phyloP scores from a whole-genome alignment of 2,888 invertebrate genomes.

The Dendrolimus houi region DNA sequence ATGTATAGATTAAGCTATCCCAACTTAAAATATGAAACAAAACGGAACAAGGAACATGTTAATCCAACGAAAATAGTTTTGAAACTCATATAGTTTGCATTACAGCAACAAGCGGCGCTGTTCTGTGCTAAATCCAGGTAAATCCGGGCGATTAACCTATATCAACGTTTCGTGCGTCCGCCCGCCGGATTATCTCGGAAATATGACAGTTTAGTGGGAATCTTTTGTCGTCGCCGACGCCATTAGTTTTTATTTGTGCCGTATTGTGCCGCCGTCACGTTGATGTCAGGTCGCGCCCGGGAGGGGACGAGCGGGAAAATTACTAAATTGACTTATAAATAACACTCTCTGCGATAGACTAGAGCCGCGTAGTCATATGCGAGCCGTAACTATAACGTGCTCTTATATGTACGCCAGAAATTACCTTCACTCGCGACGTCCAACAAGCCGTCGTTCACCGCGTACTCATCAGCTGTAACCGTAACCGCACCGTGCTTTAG shows the following conservation, averaged over 20 bases:
- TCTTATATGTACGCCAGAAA: too few relatives aligned
- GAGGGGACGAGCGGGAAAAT: conserved; percentile 36
- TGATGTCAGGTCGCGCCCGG: conserved; percentile 22
- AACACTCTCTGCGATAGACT: not conserved
- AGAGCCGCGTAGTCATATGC: too few relatives aligned
- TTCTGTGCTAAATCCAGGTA: conserved; percentile 41
- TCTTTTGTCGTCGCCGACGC: conserved; percentile 15
- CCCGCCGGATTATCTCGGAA: conserved; percentile 33
- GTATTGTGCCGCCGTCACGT: conserved; percentile 44
- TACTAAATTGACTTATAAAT: not conserved
- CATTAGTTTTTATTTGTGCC: conserved; percentile 33
- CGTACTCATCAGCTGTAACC: too few relatives aligned
- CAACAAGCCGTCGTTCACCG: too few relatives aligned
- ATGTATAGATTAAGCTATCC: not conserved
- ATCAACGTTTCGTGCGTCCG: conserved; percentile 28
- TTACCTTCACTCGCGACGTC: too few relatives aligned
- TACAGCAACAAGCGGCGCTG: conserved; percentile 30
- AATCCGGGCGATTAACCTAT: conserved; percentile 50
- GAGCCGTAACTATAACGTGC: too few relatives aligned
- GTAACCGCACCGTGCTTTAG: too few relatives aligned
- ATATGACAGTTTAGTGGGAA: conserved; percentile 33
- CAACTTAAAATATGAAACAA: conserved; percentile 1
- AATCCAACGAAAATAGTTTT: conserved; percentile 14
- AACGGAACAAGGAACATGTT: not conserved
- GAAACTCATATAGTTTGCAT: conserved; percentile 35